Base-by-base conservation (phyloP, 2,113 vertebrate genomes). In the Neolamprologus kungweensis region DNA sequence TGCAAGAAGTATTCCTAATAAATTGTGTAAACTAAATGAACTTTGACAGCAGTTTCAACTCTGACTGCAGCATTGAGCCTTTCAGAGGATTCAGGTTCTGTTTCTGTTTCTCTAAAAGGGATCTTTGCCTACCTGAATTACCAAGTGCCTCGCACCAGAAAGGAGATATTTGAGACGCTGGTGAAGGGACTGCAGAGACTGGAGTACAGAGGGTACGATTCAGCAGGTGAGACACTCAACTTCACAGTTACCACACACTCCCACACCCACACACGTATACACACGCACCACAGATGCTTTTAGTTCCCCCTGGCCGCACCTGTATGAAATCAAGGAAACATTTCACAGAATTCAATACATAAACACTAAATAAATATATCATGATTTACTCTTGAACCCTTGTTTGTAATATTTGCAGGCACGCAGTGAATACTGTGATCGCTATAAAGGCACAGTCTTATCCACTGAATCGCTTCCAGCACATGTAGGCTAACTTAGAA, bases 91-190 rank as follows among this genome's bases (percentile, higher is more conserved):
- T 42, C 6, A 90, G 21, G 53, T 75, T 78, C 14, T 88, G n/a
- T 80, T 57, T 90, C 58, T 89, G 9, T 45, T 14, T 73, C 71
- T 65, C 71, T 60, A 31, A 91, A 90, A 99, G 98, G 98, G 93
- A 99, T 99, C 95, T 99, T 99, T 91, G 98, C 98, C 91, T 99
- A 99, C 96, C 97, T 99, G 87, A 99, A 99, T 96, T 98, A 99
- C 94, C 96, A 93, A 96, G 98, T 99, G 63, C 97, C 98, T 86
- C 97, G 97, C 58, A 98, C 98, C 17, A 97, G 98, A 91, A 99
- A 97, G 92, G 97, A 98, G 94, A 98, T 99, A 95, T 98, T 97
- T 93, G 97, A 98, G 92, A 99, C 97, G 12, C 95, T 99, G 75
- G 97, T 99, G 93, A 99, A 97, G 92, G 98, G 98, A 71, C 96